Base-by-base conservation (phyloP, 1,140 invertebrate species). In the Nasonia vitripennis region DNA sequence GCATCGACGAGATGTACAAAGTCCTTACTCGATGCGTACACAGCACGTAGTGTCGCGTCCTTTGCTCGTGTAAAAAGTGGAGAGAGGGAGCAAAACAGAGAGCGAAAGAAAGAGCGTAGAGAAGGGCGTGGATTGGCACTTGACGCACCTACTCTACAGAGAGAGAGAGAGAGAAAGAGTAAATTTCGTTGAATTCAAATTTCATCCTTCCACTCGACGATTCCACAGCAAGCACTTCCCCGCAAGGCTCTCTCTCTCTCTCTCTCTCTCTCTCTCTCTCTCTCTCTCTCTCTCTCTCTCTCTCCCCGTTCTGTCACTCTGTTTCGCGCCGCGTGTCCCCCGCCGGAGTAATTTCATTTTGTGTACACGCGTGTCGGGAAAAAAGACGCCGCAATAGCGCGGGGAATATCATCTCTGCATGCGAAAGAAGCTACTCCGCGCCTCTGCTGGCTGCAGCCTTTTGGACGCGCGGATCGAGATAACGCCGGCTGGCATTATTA, bases 121-220 rank as follows among this genome's bases (percentile, higher is more conserved):
- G 20, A n/a, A 62, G 51, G 62, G 75, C 79, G 70, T 81, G 85
- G 73, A 84, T 86, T 84, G 82, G 85, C 73, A 83, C 86, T 87
- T 75, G 82, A 83, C 85, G 85, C 51, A 84, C 20, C 55, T 20
- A 62, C 55, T 20, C 3, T n/a, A 17, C 20, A 20, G 17, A 7
- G 6, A n/a, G 6, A 62, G 20, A 62, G 55, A 62, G 51, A n/a
- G 41, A 62, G 86, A 86, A 86, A 84, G 77, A 84, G 82, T 86
- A 87, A 87, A 88, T 91, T 89, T 88, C 87, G 81, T 68, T 78
- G 77, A 89, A 89, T 86, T 86, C 86, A 84, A 90, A 88, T 89
- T 88, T 88, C 88, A 85, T 89, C 82, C 74, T 75, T 71, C 86
- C 78, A 70, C 75, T 75, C 81, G 85, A 78, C 71, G 62, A 83